Conservation (phyloP, 2,888 invertebrate species). For the Drosophila anomelani region DNA sequence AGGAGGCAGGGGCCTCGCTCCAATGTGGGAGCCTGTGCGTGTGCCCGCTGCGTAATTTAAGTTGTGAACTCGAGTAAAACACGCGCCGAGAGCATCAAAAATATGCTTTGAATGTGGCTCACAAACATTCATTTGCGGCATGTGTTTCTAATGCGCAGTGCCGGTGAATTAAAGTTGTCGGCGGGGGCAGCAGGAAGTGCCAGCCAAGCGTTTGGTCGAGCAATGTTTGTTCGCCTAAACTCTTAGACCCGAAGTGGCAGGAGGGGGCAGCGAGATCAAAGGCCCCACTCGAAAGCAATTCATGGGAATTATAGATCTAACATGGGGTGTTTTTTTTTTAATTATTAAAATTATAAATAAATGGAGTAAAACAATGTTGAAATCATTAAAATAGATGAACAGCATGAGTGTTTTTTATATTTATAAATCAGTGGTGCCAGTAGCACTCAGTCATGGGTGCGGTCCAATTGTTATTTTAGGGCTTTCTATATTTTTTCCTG, state of each 20-base stretch:
- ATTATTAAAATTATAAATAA: not conserved
- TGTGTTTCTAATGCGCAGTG: conserved; percentile 51
- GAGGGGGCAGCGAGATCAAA: conserved; percentile 16
- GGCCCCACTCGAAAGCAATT: conserved; percentile 2
- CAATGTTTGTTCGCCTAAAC: conserved; percentile 44
- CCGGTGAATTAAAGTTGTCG: conserved; percentile 12
- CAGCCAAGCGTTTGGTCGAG: conserved; percentile 36
- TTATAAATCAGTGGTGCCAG: too few relatives aligned
- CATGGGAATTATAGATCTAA: not conserved
- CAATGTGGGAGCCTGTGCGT: conserved; percentile 32
- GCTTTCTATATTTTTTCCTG: too few relatives aligned
- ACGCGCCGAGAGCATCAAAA: conserved; percentile 60
- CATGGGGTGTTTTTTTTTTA: not conserved
- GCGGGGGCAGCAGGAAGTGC: conserved; percentile 19
- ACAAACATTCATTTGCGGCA: conserved; percentile 56
- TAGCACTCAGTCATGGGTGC: too few relatives aligned
- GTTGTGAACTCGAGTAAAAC: conserved; percentile 66
- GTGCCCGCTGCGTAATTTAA: conserved; percentile 67
- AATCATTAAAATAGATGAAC: not conserved
- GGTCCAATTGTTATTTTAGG: too few relatives aligned
- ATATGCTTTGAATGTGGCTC: conserved; percentile 51
- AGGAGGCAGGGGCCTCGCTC: not conserved
- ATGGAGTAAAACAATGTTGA: not conserved
- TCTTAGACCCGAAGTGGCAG: not conserved
- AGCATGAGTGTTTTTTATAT: too few relatives aligned